Conservation (phyloP, 2,113 vertebrate species). For the Glaucomys volans region DNA sequence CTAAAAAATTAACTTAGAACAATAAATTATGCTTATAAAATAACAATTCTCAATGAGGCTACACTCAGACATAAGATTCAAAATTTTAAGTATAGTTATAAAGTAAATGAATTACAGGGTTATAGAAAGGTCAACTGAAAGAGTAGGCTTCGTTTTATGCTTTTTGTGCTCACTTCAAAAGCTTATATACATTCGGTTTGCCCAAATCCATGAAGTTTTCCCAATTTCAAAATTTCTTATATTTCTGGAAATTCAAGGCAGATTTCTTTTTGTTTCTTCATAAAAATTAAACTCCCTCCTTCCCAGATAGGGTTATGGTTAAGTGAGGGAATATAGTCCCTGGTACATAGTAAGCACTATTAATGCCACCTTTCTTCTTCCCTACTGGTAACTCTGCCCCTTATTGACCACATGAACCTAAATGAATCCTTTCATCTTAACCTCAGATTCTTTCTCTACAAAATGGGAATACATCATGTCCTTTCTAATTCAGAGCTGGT, state of each 20-base stretch:
- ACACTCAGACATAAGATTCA: slow-evolving; percentile 67
- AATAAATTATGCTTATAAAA: slow-evolving; percentile 80
- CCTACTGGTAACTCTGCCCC: not conserved
- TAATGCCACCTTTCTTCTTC: not conserved
- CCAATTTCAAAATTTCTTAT: not conserved
- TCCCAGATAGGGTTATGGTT: not conserved
- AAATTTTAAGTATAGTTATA: slow-evolving; percentile 65
- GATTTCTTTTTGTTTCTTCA: not conserved
- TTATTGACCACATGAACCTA: not conserved
- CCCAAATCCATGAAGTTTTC: slow-evolving; percentile 71
- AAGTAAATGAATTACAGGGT: slow-evolving; percentile 67
- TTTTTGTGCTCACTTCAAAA: slow-evolving; percentile 74
- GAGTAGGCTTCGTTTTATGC: slow-evolving; percentile 55
- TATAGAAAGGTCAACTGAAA: slow-evolving; percentile 58
- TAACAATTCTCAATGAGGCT: slow-evolving; percentile 73
- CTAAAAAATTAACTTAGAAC: slow-evolving; percentile 81
- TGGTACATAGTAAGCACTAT: not conserved
- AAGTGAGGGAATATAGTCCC: not conserved
- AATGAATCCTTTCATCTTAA: not conserved
- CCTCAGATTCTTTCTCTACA: not conserved
- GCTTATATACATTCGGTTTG: slow-evolving; percentile 77
- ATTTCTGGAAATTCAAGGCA: slow-evolving; percentile 63
- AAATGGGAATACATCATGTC: not conserved
- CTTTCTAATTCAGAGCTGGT: slow-evolving; percentile 6
- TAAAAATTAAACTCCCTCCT: not conserved